Evolutionary conservation across 1,140 invertebrate species (phyloP).

Genomic region (Oscheius sp.): DNA sequence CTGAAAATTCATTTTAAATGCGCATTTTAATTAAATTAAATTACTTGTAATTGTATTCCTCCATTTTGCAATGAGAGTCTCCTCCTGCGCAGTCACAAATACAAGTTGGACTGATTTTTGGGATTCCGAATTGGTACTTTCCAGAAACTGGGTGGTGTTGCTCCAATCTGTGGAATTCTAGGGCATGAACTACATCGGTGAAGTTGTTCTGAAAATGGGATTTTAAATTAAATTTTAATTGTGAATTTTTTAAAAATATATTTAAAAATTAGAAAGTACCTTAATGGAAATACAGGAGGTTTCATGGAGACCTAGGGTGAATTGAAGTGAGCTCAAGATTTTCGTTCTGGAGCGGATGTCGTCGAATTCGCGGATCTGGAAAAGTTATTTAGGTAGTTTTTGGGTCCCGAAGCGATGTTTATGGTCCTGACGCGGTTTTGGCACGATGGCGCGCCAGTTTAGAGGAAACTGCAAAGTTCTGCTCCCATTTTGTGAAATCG

Average conservation of each 20-base stretch:
- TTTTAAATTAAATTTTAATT: constrained; percentile 4
- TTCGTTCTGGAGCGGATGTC: background rate
- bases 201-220: constrained; percentile 7
- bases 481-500: too few relatives aligned
- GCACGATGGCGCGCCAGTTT: too few relatives aligned
- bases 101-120: constrained; percentile 42
- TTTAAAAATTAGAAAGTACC: background rate
- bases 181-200: constrained; percentile 41
- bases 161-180: constrained; percentile 49
- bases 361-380: background rate
- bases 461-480: too few relatives aligned
- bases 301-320: constrained; percentile 22
- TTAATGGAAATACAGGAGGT: constrained; percentile 29
- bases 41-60: constrained; percentile 51
- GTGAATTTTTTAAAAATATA: background rate
- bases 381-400: background rate
- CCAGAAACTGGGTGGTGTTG: constrained; percentile 53
- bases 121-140: constrained; percentile 49
- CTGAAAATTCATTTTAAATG: constrained; percentile 27
- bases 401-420: too few relatives aligned
- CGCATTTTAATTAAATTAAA: background rate
- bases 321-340: constrained; percentile 26
- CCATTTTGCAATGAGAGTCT: constrained; percentile 44
- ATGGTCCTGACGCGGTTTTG: too few relatives aligned
- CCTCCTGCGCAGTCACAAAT: constrained; percentile 56